phyloP scores from a whole-genome alignment of 2,888 invertebrate genomes.

The Drosophila longiperda region DNA sequence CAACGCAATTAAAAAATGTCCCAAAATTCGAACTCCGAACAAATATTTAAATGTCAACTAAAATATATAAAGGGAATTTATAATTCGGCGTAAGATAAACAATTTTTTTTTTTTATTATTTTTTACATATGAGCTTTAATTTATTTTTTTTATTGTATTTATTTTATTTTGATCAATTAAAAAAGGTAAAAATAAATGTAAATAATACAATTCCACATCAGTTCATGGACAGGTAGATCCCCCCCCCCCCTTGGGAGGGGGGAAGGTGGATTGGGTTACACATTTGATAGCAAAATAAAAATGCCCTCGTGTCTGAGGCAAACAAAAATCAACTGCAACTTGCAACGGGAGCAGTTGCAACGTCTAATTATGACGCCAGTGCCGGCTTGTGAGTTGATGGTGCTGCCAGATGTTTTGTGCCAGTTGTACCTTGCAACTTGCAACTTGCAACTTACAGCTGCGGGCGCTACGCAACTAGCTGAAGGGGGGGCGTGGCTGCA shows the following conservation, averaged over 20 bases:
- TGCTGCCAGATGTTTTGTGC: conserved; percentile 39
- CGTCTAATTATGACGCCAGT: conserved; percentile 59
- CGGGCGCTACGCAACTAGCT: conserved; percentile 9
- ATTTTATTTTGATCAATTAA: background rate
- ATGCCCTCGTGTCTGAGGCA: background rate
- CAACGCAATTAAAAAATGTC: background rate
- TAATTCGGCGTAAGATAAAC: too few relatives aligned
- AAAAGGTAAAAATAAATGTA: background rate
- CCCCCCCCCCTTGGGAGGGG: too few relatives aligned
- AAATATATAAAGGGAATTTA: too few relatives aligned
- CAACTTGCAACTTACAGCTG: conserved; percentile 16
- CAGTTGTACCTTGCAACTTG: conserved; percentile 27
- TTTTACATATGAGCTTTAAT: too few relatives aligned
- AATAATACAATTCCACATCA: background rate
- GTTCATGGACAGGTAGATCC: background rate
- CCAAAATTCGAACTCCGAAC: background rate
- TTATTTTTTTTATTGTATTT: background rate
- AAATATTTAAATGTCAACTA: too few relatives aligned
- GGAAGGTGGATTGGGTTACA: background rate
- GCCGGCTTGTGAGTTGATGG: conserved; percentile 31
- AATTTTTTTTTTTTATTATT: too few relatives aligned
- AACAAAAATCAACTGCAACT: conserved; percentile 1
- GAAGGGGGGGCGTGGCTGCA: conserved; percentile 35
- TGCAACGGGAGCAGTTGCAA: conserved; percentile 40
- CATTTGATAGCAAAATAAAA: background rate